Evolutionary conservation across 2,113 vertebrate genomes (phyloP), one percentile per base, ranked within the genome.

Genomic region (Cavia porcellus): DNA sequence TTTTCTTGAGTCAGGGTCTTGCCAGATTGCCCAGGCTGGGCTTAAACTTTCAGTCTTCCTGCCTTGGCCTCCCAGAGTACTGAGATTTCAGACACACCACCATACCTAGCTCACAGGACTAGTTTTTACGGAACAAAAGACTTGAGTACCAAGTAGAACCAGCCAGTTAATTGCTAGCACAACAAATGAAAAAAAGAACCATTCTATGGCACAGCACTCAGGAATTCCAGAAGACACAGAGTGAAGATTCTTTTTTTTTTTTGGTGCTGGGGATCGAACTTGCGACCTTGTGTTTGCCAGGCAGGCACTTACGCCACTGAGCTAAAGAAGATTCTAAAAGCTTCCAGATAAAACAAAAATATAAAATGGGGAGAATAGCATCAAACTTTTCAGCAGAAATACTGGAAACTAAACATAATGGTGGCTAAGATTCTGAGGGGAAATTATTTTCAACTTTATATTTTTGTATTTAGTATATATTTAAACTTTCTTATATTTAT

Each of bases 401-500:
- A 88, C 88, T 22, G 24, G 25, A 93, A 77, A 19, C 80, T 19
- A 35, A 50, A 52, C 17, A 92, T 1, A 47, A 45, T 20, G 47
- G 22, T 45, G 25, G n/a, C 50, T 62, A 59, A 87, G 32, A 95
- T 89, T 92, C 87, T 47, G 19, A 83, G 38, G 52, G 20, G 77
- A 89, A 82, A 66, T 70, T 74, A 87, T 22, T 89, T 91, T 74
- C 82, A 94, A 66, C 68, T 88, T 93, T 59, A 30, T 52, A 86
- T 70, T 82, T 83, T 79, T 66, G 85, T 75, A 47, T 64, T 84
- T 84, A 25, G 55, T 24, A 82, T n/a, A 20, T 72, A 68, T 5
- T 84, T 24, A 64, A 28, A 87, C 0, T 20, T 15, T 2, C 55
- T 30, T 35, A n/a, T 24, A 32, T 66, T 4, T 32, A 55, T 66